Base-by-base conservation (phyloP, 2,113 vertebrate species). In the Spea multiplicata region DNA sequence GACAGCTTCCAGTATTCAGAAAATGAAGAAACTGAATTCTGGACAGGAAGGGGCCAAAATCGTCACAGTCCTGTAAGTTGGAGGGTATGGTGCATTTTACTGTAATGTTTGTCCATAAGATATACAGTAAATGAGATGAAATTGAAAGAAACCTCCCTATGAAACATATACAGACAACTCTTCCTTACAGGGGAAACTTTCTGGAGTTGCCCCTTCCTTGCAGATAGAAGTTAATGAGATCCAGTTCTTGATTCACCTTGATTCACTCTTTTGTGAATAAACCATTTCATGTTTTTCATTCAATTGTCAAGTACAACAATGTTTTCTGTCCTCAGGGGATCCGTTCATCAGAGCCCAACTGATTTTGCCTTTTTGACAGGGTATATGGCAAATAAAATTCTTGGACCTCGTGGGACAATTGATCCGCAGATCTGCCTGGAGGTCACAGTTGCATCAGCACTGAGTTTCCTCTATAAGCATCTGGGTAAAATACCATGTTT, bases 391-490 rank as follows among this genome's bases (percentile, higher is more conserved):
- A 69, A 72, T 16, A 81, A 5, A 76, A 30, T 93, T 73, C 85
- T 88, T 0, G 48, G 81, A 0, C 3, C 4, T 0, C 87, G 83
- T 66, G 92, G 90, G 1, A 85, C 71, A 74, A 83, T 91, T 0
- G 83, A 92, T 48, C 92, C 93, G 16, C 81, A 81, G 47, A 52
- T 82, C 78, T 83, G 85, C 13, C 86, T 93, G 76, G 67, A 88
- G 70, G 84, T 87, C 64, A 84, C 87, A 77, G 87, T 81, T 72
- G 71, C 0, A 55, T 91, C 89, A 0, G 82, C 91, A 47, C 75
- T 94, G 80, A 88, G 89, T 71, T 94, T 94, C 86, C 86, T 94
- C 74, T 89, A 92, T 6, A 90, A 87, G 45, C 92, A 94, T 47
- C 88, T 94, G 0, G 13, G 92, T 94, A 87, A 3, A 86, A 4